Base-by-base conservation (phyloP, 2,113 vertebrate genomes). In the Seriola quinqueradiata region DNA sequence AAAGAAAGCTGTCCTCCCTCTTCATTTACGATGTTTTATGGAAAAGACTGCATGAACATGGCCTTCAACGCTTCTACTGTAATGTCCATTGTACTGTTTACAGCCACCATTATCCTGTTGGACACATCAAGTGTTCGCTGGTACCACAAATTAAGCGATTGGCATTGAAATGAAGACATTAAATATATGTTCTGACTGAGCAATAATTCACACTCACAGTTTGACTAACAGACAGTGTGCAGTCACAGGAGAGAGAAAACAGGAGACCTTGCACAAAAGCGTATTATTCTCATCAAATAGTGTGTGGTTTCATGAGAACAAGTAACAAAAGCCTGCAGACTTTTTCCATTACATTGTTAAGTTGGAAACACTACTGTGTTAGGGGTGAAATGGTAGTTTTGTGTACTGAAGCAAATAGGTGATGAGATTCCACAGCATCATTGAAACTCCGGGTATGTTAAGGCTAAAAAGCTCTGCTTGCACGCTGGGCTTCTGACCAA, bases 331-430 rank as follows among this genome's bases (percentile, higher is more conserved):
- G 80, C 70, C 83, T 85, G 76, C 82, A 89, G 90, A 90, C 83
- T 64, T 92, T 93, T 92, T 91, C 87, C 90, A 87, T 79, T 85
- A 75, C 82, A 78, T 71, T 87, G 63, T 88, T 82, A 82, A 75
- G 34, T 44, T 86, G 81, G 86, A 91, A 83, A 79, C 75, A 75
- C 59, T 57, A 69, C 55, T 77, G 74, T 14, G 79, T 69, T n/a
- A 28, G 76, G 79, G 81, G 71, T 74, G 10, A 83, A 79, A 85
- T 64, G 55, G 70, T 64, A 60, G 38, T 52, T 82, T 69, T 81
- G 58, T 72, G 25, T 32, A 61, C 32, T 8, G 3, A 83, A 77
- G 63, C 79, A 80, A 90, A 75, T 19, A 76, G 28, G 40, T 81
- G 75, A 83, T 70, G 57, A 71, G 76, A 42, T 84, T 80, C 71